Base-by-base conservation (phyloP, 2,113 vertebrate genomes). In the Gulo gulo region DNA sequence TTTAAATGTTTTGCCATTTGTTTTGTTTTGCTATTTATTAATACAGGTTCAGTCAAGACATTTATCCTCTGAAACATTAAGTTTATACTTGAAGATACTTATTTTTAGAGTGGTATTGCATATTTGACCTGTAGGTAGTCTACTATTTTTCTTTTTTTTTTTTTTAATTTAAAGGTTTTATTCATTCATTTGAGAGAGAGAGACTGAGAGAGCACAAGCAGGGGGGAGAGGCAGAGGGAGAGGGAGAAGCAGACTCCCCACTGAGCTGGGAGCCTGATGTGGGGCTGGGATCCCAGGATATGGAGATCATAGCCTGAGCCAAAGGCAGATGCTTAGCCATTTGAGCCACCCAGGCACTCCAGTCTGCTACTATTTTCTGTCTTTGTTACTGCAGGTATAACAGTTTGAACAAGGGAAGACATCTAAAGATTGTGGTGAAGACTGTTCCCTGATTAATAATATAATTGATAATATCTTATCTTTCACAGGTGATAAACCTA, bases 401-500 rank as follows among this genome's bases (percentile, higher is more conserved):
- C 2, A 83, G 15, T 67, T 61, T 89, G 52, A 91, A 47, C 94
- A 23, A 29, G 52, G 12, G 39, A 57, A 47, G 42, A 21, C 3
- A 4, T 36, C 29, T 67, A 9, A 85, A 61, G 88, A 88, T 81
- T 88, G 55, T 97, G 24, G 24, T 81, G n/a, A 59, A 81, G 86
- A 47, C 34, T 57, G 13, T 18, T 55, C 85, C 26, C 29, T 67
- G 45, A 26, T 36, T 47, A 23, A 18, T 96, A 59, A 45, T 63
- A 11, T 89, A 67, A 84, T 31, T 87, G 79, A 55, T 81, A 47
- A 89, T 57, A n/a, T 96, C 24, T 71, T 91, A 1, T 95, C 95
- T 96, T 95, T 96, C 93, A 61, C 98, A 99, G 99, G 99, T 99
- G 73, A 99, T 99, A 96, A 99, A 99, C 98, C 98, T 99, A 86